These are phyloP conservation scores for Phengaris alcon DNA, from an alignment of 2,888 invertebrate species.

Conservation along the genomic window DNA sequence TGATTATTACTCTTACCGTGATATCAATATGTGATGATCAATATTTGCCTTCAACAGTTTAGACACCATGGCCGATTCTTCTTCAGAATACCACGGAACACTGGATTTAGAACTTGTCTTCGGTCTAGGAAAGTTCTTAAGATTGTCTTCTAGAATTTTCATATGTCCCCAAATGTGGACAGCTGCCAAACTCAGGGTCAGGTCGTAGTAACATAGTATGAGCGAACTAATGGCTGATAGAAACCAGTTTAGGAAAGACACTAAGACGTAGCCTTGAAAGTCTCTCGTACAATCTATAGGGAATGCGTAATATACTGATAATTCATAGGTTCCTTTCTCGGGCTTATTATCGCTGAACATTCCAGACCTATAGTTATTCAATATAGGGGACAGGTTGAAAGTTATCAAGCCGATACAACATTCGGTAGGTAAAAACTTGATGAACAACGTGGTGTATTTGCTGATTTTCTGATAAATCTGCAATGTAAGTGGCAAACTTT, in stretches of 20 bases:
- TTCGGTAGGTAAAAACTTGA: slow-evolving; percentile 22
- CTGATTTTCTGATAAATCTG: slow-evolving; percentile 19
- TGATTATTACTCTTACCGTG: slow-evolving; percentile 31
- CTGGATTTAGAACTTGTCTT: neutral
- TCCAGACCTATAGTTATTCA: slow-evolving; percentile 30
- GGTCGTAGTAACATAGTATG: slow-evolving; percentile 31
- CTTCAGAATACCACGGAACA: slow-evolving; percentile 29
- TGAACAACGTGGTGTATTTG: slow-evolving; percentile 6
- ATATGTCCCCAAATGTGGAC: slow-evolving; percentile 37
- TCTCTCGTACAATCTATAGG: slow-evolving; percentile 29
- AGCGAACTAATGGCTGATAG: slow-evolving; percentile 25
- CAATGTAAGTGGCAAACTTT: neutral
- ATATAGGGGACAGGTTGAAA: slow-evolving; percentile 30
- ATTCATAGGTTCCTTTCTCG: slow-evolving; percentile 29
- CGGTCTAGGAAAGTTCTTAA: slow-evolving; percentile 33
- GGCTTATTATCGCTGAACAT: slow-evolving; percentile 15
- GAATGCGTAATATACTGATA: slow-evolving; percentile 32
- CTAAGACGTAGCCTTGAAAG: slow-evolving; percentile 29
- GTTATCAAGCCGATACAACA: slow-evolving; percentile 26
- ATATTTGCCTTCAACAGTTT: slow-evolving; percentile 34
- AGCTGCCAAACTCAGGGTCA: slow-evolving; percentile 29
- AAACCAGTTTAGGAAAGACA: slow-evolving; percentile 20
- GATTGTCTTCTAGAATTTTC: slow-evolving; percentile 35
- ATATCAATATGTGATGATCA: slow-evolving; percentile 35
- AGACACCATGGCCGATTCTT: slow-evolving; percentile 30